Base-by-base conservation (phyloP, 2,888 invertebrate species). In the Chaetogeoica ovagalla region DNA sequence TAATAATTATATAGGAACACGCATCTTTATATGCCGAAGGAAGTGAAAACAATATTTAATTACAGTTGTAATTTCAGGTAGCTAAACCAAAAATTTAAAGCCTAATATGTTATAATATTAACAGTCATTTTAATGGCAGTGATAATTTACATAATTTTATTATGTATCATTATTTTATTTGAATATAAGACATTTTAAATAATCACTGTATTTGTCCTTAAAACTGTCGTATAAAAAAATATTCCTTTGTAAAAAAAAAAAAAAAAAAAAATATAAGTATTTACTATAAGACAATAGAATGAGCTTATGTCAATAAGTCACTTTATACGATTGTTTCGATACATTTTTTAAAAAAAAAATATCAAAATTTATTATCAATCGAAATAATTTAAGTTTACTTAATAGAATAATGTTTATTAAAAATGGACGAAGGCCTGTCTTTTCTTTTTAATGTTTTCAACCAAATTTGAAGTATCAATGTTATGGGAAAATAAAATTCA, bases 121-220 rank as follows among this genome's bases (percentile, higher is more conserved):
- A 71, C 79, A 79, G 79, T 79, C 79, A 71, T 79, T 37, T 71
- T 57, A 71, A 79, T 79, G 79, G 79, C 79, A 79, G 79, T 79
- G 79, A 62, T 63, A 63, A 60, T 69, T 79, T 79, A 79, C 63
- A 23, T 55, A 59, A 52, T 63, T 65, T 52, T 39, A 63, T 65
- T 62, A 39, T 65, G 57, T 57, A 69, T 21, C 17, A 13, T n/a
- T 79, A 37, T 23, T 70, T n/a, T 71, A 37, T 23, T 70, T 39
- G 23, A 70, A 70, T 70, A 21, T 13, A 70, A 39, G 62, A 55
- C 19, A 39, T 62, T 69, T 60, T 55, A 52, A 70, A 21, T 43
- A 77, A 55, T 70, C 70, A 77, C 62, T 59, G 43, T 77, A 69
- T 60, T 69, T 60, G 69, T 69, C 70, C 69, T 77, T 59, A 70